These are phyloP conservation scores for Puntigrus tetrazona DNA, from an alignment of 2,113 vertebrate species.

Conservation along the genomic window DNA sequence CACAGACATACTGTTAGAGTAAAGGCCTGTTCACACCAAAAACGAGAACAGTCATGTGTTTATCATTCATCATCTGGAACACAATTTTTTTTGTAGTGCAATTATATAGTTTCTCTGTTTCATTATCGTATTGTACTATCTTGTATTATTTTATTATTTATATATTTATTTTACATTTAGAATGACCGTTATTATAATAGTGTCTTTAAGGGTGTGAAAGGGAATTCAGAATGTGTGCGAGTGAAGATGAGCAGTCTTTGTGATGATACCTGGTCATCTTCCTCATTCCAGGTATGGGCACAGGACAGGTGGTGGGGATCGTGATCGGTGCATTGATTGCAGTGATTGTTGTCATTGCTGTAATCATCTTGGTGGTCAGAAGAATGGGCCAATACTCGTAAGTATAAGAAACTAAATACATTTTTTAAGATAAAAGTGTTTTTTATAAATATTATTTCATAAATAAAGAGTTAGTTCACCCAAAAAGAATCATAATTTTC, in stretches of 20 bases:
- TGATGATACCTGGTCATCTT: neutral
- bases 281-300: constrained; percentile 53
- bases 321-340: constrained; percentile 72
- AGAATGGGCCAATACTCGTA: constrained; percentile 82
- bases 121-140: neutral
- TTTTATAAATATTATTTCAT: neutral
- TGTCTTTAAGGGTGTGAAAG: neutral
- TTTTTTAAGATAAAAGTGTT: neutral
- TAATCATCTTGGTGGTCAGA: constrained; percentile 67
- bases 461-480: neutral
- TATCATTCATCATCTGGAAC: no score
- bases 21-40: neutral
- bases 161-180: neutral
- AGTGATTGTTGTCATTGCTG: constrained; percentile 65
- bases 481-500: neutral
- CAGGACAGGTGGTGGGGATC: constrained; percentile 73
- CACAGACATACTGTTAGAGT: neutral
- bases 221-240: neutral
- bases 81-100: neutral
- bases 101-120: no score
- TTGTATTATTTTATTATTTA: neutral
- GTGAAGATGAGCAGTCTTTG: neutral
- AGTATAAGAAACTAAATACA: constrained; percentile 14
- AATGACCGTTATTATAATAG: neutral
- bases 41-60: neutral